Evolutionary conservation across 2,888 invertebrate species (phyloP), one percentile per base, ranked within the genome.

Genomic region (Cosmia trapezina): DNA sequence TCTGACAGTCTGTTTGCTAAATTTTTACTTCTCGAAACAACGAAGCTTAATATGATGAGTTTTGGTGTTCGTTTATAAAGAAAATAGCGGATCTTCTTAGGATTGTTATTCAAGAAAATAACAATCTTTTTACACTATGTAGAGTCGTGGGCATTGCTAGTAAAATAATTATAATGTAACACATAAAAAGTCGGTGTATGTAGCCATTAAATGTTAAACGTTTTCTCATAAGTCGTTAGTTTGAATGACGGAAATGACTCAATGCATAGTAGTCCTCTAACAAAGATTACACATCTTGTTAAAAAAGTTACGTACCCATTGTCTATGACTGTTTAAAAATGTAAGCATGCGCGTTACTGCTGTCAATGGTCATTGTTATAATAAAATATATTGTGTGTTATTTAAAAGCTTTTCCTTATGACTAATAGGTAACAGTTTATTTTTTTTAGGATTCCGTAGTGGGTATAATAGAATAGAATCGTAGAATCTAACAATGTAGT

Each of bases 291-390:
- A 63, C 53, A 63, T 81, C 68, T 64, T 45, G 60, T 81, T 28
- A 62, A 61, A 78, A 80, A 66, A n/a, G 33, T 65, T 45, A 68
- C 43, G 62, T 74, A 60, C 68, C 67, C 77, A 83, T 81, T 81
- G 70, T 84, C 70, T 77, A 33, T 68, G 66, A 43, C 43, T 70
- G 54, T 63, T 81, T 70, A 57, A 84, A 76, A 78, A 76, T 76
- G 17, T 63, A 49, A 47, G 61, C 68, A 67, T 70, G 69, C 59
- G 19, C 22, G 69, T 65, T 22, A 57, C 49, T 68, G 41, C 68
- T 84, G 81, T 81, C 82, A 61, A 70, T 81, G 84, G 67, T 60
- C 43, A 59, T 73, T 73, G 70, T 76, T 64, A 51, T 70, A 65
- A 43, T 53, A 41, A 63, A 80, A 61, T 78, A 57, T 6, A 73